Evolutionary conservation across 2,888 invertebrate genomes (phyloP), one percentile per base, ranked within the genome.

Genomic region (Amphipyra berbera): DNA sequence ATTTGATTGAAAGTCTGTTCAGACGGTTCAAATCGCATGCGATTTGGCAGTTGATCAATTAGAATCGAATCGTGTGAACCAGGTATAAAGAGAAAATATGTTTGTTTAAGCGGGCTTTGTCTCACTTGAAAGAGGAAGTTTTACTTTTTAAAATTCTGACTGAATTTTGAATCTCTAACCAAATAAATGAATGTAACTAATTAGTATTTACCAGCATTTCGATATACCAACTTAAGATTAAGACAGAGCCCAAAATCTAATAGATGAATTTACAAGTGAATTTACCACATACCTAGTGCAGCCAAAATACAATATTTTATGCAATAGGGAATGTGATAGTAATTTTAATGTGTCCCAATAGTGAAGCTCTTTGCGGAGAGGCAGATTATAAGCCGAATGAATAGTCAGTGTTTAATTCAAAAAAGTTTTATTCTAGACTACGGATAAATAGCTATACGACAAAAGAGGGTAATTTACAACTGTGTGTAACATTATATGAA

Each of bases 241-340:
- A 49, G 30, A 56, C 68, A 68, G 61, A 76, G 74, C 56, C 71
- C 64, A 15, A 55, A 48, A 49, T 54, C 7, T 46, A 56, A 47
- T 53, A 52, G 41, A 41, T 45, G 33, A 55, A 64, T 59, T 66
- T 46, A 55, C 57, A 55, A 38, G 38, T 61, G 41, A 62, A 35
- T 44, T 45, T 60, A 56, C 47, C 70, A 65, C 73, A 73, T 74
- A 73, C 76, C 73, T 71, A 76, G 57, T 67, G 70, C 79, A 79
- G 69, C 54, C 62, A 75, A 79, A 71, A 68, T 68, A 68, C 61
- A 58, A 65, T 57, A 58, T 59, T 61, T 68, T 52, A 59, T 68
- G 67, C 68, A 73, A 61, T 70, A 70, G 68, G 75, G 69, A 77
- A 70, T 80, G 78, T 81, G 78, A 81, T 78, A 70, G 71, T 73